phyloP scores from a whole-genome alignment of 1,140 invertebrate species.

The Aphaenogaster floridana region DNA sequence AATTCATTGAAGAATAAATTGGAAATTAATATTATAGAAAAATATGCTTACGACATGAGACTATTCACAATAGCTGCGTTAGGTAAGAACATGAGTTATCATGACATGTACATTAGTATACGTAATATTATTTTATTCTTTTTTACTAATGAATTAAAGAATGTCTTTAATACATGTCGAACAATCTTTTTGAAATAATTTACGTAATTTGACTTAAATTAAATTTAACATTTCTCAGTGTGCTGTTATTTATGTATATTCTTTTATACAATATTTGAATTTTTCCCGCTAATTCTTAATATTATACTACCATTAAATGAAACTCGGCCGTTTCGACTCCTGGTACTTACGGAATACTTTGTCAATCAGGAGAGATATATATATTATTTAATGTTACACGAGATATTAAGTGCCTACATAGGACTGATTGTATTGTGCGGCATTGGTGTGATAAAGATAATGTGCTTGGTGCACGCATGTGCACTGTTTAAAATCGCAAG shows the following conservation, averaged over 20 bases:
- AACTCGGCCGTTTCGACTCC: not conserved
- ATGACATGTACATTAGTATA: not conserved
- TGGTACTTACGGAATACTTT: constrained; percentile 24
- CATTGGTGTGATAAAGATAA: not conserved
- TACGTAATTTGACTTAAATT: not conserved
- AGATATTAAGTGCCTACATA: not conserved
- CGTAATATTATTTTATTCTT: too few relatives aligned
- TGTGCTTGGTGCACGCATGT: not conserved
- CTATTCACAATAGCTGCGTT: not conserved
- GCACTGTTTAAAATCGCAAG: constrained; percentile 34
- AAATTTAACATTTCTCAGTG: constrained; percentile 12
- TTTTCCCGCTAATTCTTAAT: constrained; percentile 2
- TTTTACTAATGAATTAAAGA: not conserved
- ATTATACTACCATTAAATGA: constrained; percentile 27
- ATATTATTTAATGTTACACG: constrained; percentile 13
- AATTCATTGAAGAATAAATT: not conserved
- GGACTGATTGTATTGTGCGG: not conserved
- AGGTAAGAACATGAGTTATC: constrained; percentile 2
- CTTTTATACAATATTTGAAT: not conserved
- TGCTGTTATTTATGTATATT: not conserved
- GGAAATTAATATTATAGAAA: constrained; percentile 10
- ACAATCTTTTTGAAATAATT: not conserved
- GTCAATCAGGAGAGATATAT: constrained; percentile 37
- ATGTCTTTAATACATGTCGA: not conserved
- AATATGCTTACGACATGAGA: not conserved